A percentile compares a stretch with the other conserved stretches of the same genome.
Evolutionary conservation across 92 coral and sea anemone species (phyloP).

Genomic region (Micromussa lordhowensis): DNA sequence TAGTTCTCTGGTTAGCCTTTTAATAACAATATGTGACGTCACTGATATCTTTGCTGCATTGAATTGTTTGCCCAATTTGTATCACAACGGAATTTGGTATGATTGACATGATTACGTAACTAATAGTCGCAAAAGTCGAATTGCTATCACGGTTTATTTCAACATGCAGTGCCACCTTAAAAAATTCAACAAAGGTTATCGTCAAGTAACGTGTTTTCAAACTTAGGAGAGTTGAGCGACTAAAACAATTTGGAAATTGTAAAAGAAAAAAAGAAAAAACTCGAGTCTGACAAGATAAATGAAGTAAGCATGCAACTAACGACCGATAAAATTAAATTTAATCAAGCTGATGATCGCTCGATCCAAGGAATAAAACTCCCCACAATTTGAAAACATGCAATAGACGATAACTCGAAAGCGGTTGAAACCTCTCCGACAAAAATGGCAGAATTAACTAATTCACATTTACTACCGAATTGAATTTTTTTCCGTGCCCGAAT

Average conservation of each 20-base stretch:
- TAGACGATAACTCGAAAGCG: no score
- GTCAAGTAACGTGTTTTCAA: background rate
- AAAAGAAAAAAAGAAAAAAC: background rate
- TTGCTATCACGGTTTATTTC: background rate
- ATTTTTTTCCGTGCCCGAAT: no score
- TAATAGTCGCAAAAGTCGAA: background rate
- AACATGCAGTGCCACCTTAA: constrained; percentile 4
- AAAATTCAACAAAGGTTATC: background rate
- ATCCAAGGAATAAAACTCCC: no score
- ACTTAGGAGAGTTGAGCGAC: background rate
- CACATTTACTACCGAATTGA: no score
- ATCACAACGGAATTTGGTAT: background rate
- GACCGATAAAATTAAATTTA: background rate
- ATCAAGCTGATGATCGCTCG: background rate
- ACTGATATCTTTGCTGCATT: no score
- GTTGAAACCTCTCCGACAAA: no score
- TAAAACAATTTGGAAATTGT: background rate
- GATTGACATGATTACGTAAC: background rate
- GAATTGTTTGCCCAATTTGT: background rate
- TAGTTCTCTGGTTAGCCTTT: no score
- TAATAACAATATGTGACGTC: no score
- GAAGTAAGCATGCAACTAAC: background rate
- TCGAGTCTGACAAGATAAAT: background rate
- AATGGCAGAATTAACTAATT: no score
- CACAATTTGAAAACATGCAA: no score